Conservation (phyloP, 2,113 vertebrate species). For the Paedocypris sp. region DNA sequence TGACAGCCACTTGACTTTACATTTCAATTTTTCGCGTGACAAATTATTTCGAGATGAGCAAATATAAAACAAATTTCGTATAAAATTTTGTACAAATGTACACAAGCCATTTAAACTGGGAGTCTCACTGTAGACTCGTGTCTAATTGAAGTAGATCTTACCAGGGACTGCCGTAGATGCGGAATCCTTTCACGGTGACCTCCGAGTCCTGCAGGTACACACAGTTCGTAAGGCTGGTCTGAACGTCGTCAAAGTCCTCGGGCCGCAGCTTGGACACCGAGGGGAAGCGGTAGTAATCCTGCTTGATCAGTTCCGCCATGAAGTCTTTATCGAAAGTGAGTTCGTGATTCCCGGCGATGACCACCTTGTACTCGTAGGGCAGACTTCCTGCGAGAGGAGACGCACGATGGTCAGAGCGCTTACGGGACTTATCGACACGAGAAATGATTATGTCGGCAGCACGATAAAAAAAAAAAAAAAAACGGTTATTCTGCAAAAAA, state of each 20-base stretch:
- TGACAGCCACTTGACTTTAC: too few species aligned
- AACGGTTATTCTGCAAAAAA: too few species aligned
- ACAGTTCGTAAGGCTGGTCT: conserved; percentile 83
- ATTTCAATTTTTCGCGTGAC: too few species aligned
- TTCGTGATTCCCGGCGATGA: conserved; percentile 89
- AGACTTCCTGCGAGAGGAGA: conserved; percentile 65
- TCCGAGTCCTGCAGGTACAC: conserved; percentile 89
- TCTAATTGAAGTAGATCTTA: conserved; percentile 55
- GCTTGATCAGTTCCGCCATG: conserved; percentile 87
- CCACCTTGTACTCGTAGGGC: conserved; percentile 86
- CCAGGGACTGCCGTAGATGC: conserved; percentile 82
- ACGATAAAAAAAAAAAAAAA: too few species aligned
- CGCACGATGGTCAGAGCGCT: too few species aligned
- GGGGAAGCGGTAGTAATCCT: conserved; percentile 91
- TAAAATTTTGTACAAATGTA: too few species aligned
- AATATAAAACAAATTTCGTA: too few species aligned
- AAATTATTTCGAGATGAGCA: too few species aligned
- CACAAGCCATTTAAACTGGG: too few species aligned
- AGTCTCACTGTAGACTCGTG: too few species aligned
- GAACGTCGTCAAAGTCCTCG: conserved; percentile 90
- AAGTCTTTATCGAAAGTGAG: conserved; percentile 91
- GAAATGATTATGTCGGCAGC: too few species aligned
- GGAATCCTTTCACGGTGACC: conserved; percentile 84
- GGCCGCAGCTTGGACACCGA: conserved; percentile 89
- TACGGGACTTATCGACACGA: too few species aligned